phyloP scores from a whole-genome alignment of 1,140 invertebrate genomes.

The Aphelenchoides avenae region DNA sequence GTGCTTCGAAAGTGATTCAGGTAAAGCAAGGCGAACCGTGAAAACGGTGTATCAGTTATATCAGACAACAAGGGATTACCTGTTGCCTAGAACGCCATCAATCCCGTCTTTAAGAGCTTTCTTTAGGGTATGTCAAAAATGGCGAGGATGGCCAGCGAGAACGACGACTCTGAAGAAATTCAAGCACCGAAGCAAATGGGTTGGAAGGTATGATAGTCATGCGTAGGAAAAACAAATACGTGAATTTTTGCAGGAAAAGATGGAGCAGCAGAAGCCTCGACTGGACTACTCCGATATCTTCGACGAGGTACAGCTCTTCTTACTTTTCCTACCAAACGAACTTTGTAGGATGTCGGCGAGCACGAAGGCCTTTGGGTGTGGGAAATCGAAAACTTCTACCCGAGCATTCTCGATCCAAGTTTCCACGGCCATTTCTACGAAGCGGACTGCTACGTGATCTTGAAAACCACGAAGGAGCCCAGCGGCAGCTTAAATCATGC shows the following conservation, averaged over 20 bases:
- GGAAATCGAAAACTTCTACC: constrained; percentile 79
- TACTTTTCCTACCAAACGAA: constrained; percentile 73
- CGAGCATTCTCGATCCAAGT: constrained; percentile 72
- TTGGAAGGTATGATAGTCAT: constrained; percentile 48
- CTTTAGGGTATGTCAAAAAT: constrained; percentile 57
- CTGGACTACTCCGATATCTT: constrained; percentile 91
- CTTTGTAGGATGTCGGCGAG: constrained; percentile 91
- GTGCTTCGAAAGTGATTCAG: constrained; percentile 56
- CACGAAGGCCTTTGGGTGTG: constrained; percentile 64
- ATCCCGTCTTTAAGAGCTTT: too few species aligned
- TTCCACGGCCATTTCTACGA: constrained; percentile 92
- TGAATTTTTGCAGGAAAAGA: constrained; percentile 39
- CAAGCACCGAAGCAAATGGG: constrained; percentile 26
- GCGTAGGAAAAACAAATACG: too few species aligned
- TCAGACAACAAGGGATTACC: too few species aligned
- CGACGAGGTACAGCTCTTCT: background rate
- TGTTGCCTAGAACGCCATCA: too few species aligned
- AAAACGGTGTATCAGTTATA: too few species aligned
- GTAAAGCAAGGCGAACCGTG: too few species aligned
- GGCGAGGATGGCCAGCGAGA: constrained; percentile 33
- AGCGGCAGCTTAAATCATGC: constrained; percentile 81
- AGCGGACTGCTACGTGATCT: constrained; percentile 95
- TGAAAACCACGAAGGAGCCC: constrained; percentile 80
- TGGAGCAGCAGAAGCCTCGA: constrained; percentile 59
- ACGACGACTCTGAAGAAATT: constrained; percentile 29